phyloP scores from a whole-genome alignment of 2,113 vertebrate species.

The Cynoglossus semilaevis region DNA sequence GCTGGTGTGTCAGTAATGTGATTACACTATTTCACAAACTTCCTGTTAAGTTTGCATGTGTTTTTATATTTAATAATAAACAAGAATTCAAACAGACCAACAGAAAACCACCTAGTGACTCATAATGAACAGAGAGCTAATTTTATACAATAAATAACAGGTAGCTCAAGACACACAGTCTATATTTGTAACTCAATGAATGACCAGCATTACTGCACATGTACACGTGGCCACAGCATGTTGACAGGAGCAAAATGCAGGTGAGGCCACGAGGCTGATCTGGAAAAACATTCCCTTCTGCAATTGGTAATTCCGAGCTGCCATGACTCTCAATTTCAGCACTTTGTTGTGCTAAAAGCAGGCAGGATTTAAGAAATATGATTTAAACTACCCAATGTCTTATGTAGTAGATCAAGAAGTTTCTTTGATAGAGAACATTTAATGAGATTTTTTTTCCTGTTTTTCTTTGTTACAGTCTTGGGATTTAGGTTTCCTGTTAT shows the following conservation, averaged over 20 bases:
- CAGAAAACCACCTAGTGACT: too few relatives aligned
- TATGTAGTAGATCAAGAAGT: conserved; percentile 5
- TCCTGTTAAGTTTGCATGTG: too few relatives aligned
- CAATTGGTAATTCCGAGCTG: not conserved
- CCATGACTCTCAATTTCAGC: not conserved
- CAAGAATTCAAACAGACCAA: too few relatives aligned
- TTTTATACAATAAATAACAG: too few relatives aligned
- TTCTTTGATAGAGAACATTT: conserved; percentile 3
- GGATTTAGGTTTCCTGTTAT: conserved; percentile 16
- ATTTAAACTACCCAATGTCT: conserved; percentile 19
- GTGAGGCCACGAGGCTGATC: conserved; percentile 6
- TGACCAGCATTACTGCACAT: not conserved
- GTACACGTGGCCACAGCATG: not conserved
- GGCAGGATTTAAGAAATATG: conserved; percentile 4
- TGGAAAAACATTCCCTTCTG: conserved; percentile 34
- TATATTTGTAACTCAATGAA: too few relatives aligned
- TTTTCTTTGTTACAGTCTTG: conserved; percentile 15
- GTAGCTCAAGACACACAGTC: too few relatives aligned
- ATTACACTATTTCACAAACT: too few relatives aligned
- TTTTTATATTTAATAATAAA: too few relatives aligned
- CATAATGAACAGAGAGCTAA: too few relatives aligned
- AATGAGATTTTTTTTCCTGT: conserved; percentile 27
- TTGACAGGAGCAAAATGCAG: not conserved
- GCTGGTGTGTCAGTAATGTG: too few relatives aligned
- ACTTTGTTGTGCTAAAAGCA: conserved; percentile 6